Evolutionary conservation across 1,140 invertebrate species (phyloP).

Genomic region (Cherax quadricarinatus): DNA sequence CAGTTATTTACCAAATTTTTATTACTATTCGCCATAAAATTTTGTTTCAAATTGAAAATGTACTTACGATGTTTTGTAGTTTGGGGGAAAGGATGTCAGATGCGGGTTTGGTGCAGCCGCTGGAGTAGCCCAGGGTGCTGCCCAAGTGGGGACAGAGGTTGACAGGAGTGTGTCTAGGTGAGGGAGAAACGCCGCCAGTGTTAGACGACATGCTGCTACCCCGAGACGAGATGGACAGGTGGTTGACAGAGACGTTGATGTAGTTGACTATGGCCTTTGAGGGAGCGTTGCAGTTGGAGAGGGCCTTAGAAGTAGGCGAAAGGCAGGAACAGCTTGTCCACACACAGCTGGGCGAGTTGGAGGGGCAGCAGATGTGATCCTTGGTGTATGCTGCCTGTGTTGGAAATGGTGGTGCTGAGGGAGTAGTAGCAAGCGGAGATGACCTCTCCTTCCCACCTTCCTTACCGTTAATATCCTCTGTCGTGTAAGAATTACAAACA

Average conservation of each 20-base stretch:
- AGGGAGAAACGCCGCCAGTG: neutral
- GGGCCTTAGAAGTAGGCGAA: neutral
- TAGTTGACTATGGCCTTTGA: neutral
- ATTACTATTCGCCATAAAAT: too few relatives aligned
- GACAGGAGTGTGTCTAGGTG: neutral
- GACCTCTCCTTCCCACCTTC: neutral
- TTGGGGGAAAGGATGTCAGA: neutral
- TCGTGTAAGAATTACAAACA: neutral
- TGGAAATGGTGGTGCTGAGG: neutral
- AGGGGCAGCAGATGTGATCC: neutral
- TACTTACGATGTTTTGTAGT: neutral
- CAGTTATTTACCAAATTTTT: too few relatives aligned
- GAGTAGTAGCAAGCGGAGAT: neutral
- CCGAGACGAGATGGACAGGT: neutral
- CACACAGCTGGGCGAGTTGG: neutral
- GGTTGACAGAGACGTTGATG: neutral
- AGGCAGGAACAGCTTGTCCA: conserved; percentile 7
- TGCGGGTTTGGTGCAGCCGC: neutral
- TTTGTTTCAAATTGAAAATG: neutral
- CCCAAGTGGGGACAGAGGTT: too few relatives aligned
- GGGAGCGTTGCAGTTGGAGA: neutral
- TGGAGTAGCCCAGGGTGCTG: neutral
- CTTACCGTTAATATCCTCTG: neutral
- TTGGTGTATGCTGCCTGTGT: neutral
- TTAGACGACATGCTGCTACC: neutral